These are phyloP conservation scores for Leptoclinus maculatus DNA, from an alignment of 2,797 vertebrate species.

Conservation along the genomic window DNA sequence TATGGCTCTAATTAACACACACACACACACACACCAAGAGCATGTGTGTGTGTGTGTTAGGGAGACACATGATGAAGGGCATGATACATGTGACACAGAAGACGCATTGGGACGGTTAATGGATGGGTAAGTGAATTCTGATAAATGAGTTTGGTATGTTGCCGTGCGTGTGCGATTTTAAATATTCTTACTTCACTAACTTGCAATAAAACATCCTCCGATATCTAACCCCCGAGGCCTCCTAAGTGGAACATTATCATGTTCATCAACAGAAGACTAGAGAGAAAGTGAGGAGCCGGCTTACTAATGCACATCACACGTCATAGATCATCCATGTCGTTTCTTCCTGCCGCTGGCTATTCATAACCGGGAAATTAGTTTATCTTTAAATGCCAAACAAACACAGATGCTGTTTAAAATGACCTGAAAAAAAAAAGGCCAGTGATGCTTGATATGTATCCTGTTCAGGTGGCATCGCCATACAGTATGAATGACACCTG, in stretches of 20 bases:
- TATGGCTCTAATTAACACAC: conserved; percentile 71
- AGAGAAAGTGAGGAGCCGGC: conserved; percentile 43
- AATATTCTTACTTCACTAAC: conserved; percentile 58
- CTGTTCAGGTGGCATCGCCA: not conserved
- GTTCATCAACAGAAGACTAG: conserved; percentile 33
- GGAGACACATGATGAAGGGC: conserved; percentile 33
- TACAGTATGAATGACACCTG: conserved; percentile 2
- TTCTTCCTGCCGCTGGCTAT: conserved; percentile 52
- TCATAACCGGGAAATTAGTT: conserved; percentile 53
- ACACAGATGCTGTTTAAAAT: conserved; percentile 23
- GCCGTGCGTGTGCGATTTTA: conserved; percentile 12
- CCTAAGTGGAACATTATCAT: conserved; percentile 40
- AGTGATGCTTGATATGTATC: conserved; percentile 3
- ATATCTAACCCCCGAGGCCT: conserved; percentile 38
- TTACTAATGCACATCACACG: conserved; percentile 55
- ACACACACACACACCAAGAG: not conserved
- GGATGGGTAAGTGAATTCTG: conserved; percentile 68
- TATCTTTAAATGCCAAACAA: conserved; percentile 39
- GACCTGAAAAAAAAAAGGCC: not conserved
- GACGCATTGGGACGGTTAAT: conserved; percentile 54
- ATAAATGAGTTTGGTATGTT: conserved; percentile 65
- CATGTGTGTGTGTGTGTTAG: conserved; percentile 27
- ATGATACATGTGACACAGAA: conserved; percentile 53
- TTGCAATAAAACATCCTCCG: conserved; percentile 49
- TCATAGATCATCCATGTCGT: conserved; percentile 47